phyloP scores from a whole-genome alignment of 2,888 invertebrate species.

The Ophion costatus region DNA sequence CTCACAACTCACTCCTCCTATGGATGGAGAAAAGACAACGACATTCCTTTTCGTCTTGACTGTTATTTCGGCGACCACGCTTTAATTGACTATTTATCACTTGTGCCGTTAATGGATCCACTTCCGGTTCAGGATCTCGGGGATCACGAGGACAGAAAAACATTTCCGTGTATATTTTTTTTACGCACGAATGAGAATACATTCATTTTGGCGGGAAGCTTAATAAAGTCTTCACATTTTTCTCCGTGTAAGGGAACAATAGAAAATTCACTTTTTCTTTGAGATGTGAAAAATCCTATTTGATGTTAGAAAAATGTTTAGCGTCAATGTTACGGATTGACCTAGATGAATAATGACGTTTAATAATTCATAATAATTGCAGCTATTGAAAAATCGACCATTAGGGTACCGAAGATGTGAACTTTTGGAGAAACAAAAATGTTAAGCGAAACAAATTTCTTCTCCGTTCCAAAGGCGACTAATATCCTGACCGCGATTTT shows the following conservation, averaged over 20 bases:
- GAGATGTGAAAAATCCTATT: no score
- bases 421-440: no score
- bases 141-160: not conserved
- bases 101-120: slow-evolving; percentile 2
- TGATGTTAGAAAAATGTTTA: no score
- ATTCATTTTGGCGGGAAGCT: not conserved
- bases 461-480: not conserved
- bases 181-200: not conserved
- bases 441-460: no score
- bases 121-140: not conserved
- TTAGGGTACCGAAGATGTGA: no score
- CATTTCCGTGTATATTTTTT: not conserved
- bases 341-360: no score
- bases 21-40: not conserved
- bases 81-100: slow-evolving; percentile 28
- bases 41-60: not conserved
- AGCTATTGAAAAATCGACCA: no score
- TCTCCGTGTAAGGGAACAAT: not conserved
- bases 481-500: not conserved
- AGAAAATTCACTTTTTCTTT: not conserved
- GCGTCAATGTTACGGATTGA: no score
- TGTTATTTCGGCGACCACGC: not conserved
- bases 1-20: not conserved
- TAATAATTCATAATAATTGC: no score
- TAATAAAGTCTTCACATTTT: not conserved